Evolutionary conservation across 1,140 invertebrate genomes (phyloP), one percentile per base, ranked within the genome.

Genomic region (Helicorthomorpha holstii): DNA sequence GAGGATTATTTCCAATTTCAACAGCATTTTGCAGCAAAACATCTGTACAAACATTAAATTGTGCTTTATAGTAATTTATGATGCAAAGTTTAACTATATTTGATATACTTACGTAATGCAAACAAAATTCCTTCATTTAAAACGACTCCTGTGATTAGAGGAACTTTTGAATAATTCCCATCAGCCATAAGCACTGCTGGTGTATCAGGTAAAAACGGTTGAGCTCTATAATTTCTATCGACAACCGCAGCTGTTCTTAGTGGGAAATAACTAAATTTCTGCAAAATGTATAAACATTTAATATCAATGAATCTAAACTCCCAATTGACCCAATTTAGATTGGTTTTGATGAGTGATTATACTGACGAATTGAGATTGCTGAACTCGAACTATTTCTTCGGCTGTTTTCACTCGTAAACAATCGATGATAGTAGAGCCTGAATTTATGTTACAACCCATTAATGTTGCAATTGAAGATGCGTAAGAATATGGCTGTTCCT

Each of bases 401-500:
- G 44, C 44, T 7, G 19, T 10, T 22, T 22, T 46, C 7, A 4
- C 7, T 10, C 44, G 19, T 25, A 46, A 46, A 22, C 44, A 46
- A 22, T 25, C 7, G 12, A 46, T 22, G 7, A 46, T 10, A 46
- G 7, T 46, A 22, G 44, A 21, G 7, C 44, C 25, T 7, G 4
- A 4, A 7, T 7, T 22, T 22, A 25, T 22, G 7, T 10, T 19
- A 46, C 44, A 46, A 7, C 25, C 44, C 19, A 46, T 4, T 7
- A 12, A 22, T 7, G 44, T 22, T 22, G 44, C 7, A 7, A 22
- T 7, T 22, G 12, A 7, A 7, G 7, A 7, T 7, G 44, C 44
- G 25, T 46, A 46, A 46, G 19, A 22, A 25, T 46, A 46, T 22
- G 44, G 44, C 19, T 46, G 19, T 46, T 46, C 44, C 25, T 46